Evolutionary conservation across 2,113 vertebrate genomes (phyloP).

Genomic region (Setophaga kirtlandii): DNA sequence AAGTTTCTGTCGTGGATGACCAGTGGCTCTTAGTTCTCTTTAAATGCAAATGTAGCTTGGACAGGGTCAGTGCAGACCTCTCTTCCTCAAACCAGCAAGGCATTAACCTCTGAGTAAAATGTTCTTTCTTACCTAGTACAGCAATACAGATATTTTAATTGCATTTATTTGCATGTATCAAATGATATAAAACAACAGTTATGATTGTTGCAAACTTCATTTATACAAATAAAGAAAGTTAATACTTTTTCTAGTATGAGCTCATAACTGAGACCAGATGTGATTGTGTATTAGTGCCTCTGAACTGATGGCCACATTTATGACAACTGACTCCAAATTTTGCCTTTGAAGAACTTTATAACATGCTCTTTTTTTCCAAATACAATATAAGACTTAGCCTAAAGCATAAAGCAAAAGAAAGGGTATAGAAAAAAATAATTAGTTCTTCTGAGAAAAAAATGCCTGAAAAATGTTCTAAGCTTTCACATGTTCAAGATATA

Average conservation of each 20-base stretch:
- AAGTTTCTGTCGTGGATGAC: not conserved
- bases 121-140: not conserved
- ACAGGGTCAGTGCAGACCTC: not conserved
- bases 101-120: not conserved
- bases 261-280: not conserved
- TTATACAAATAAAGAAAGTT: not conserved
- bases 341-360: not conserved
- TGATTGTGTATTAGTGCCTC: not conserved
- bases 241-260: not conserved
- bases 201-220: not conserved
- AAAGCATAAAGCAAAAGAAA: not conserved
- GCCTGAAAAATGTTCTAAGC: not conserved
- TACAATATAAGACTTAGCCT: not conserved
- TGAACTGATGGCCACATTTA: not conserved
- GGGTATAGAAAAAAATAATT: not conserved
- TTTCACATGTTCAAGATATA: not conserved
- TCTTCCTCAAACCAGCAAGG: not conserved
- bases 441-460: not conserved
- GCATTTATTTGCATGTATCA: not conserved
- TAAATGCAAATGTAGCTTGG: not conserved
- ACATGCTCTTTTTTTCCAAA: not conserved
- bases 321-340: not conserved
- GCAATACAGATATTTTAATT: not conserved
- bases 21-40: not conserved
- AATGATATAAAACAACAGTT: not conserved